Conservation (phyloP, 2,888 invertebrate species). For the Nasonia oneida region DNA sequence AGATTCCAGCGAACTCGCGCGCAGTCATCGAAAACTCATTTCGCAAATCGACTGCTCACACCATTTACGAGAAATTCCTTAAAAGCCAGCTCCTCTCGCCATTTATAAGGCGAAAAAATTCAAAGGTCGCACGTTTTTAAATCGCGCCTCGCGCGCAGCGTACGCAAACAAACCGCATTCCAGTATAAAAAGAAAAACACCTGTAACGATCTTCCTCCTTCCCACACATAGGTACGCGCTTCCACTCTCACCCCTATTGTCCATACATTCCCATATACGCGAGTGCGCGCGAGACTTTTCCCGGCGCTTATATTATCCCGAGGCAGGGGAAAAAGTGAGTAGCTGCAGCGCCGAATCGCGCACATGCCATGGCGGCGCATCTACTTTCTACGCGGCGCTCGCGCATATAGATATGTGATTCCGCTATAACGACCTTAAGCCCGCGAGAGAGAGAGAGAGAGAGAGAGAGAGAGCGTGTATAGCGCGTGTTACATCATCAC, state of each 20-base stretch:
- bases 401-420: slow-evolving; percentile 44
- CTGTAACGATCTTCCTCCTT: neutral
- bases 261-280: neutral
- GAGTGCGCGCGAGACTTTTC: neutral
- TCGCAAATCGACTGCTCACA: neutral
- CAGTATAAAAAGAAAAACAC: neutral
- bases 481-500: slow-evolving; percentile 28
- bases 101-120: neutral
- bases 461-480: slow-evolving; percentile 20
- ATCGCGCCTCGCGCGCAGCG: no score
- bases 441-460: neutral
- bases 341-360: neutral
- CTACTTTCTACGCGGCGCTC: slow-evolving; percentile 50
- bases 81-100: neutral
- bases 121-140: neutral
- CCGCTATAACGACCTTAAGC: slow-evolving; percentile 60
- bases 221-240: neutral
- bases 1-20: neutral
- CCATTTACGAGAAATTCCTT: neutral
- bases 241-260: neutral
- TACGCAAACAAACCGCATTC: no score
- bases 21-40: neutral
- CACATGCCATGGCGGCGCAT: slow-evolving; percentile 2
- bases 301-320: neutral
- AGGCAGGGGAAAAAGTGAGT: neutral